Base-by-base conservation (phyloP, 2,888 invertebrate genomes). In the Pseudococcus jackbeardsleyi region DNA sequence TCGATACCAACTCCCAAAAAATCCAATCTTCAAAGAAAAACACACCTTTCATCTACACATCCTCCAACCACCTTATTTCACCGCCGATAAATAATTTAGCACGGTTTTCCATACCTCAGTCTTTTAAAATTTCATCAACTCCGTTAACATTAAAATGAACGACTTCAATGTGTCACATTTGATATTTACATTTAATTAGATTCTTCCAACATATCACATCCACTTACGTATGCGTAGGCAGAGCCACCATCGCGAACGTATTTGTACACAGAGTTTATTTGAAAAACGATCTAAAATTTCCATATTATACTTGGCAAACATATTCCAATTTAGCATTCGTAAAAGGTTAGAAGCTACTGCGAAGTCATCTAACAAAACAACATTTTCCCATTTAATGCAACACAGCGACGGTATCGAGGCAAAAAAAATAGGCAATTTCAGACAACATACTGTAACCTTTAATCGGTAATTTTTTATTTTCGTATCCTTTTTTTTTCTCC, bases 381-480 rank as follows among this genome's bases (percentile, higher is more conserved):
- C 72, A 72, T 72, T 72, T 17, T 17, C 26, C 26, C 72, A 72
- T 33, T 33, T 17, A 33, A 72, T 72, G 33, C 72, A 33, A 59
- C 59, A n/a, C 12, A 59, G 59, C n/a, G 7, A n/a, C 42, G 42
- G 8, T 3, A 33, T 33, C 59, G 59, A n/a, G n/a, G n/a, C 39
- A 77, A 46, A 42, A 46, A 42, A 82, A 8, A 82, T 46, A 82
- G 79, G 79, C 79, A 42, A 82, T 82, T 82, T 82, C 19, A 46
- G 17, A 42, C 26, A 46, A 82, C 79, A 82, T 19, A 46, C 79
- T n/a, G 39, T 82, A 82, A 42, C 79, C 79, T 82, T 82, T 82
- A 82, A 82, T 82, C 79, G 79, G 79, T 19, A 82, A 82, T 46
- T 82, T 82, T 82, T 82, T 42, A 46, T 12, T 42, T 46, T 82